Evolutionary conservation across 2,888 invertebrate genomes (phyloP), one percentile per base, ranked within the genome.

Genomic region (Polydrusus pterygomalis): DNA sequence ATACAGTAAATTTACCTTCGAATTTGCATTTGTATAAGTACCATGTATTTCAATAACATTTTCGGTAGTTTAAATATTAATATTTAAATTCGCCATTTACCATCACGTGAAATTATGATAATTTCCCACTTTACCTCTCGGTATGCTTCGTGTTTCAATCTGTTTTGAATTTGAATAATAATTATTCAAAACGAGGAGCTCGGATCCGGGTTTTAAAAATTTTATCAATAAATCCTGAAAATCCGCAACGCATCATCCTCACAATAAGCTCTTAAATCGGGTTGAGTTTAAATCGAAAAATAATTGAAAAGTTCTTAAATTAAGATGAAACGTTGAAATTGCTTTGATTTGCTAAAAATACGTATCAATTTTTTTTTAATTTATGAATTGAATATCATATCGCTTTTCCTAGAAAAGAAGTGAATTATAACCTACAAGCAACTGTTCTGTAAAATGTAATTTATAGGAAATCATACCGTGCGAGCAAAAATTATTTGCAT

Each of bases 161-260:
- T 64, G 64, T 64, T 64, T 64, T 47, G 64, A 64, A 64, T 64
- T 64, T 64, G 64, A 45, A 64, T 64, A 64, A 64, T 64, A 64
- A 64, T 64, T 64, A 64, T 64, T 64, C 64, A 64, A 64, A 64
- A 64, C 64, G 64, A 64, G 25, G 25, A 25, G 30, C 47, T 9
- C 49, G 17, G 34, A 47, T 47, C 13, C 20, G 47, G n/a, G 45
- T 49, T 45, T 47, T 49, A 64, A 64, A 64, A 64, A 49, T 47
- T 64, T 64, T 64, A 64, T 47, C 64, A 64, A 64, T 64, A 47
- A 64, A 64, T 64, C 64, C 64, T 45, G 47, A 47, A 64, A 64
- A 64, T 64, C 64, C 64, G 45, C 64, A 47, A 47, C 34, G 64
- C 64, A 64, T 64, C 64, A 64, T 63, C 34, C 49, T n/a, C 64